Evolutionary conservation across 2,797 vertebrate species (phyloP).

Genomic region (Anisognathus igniventris): DNA sequence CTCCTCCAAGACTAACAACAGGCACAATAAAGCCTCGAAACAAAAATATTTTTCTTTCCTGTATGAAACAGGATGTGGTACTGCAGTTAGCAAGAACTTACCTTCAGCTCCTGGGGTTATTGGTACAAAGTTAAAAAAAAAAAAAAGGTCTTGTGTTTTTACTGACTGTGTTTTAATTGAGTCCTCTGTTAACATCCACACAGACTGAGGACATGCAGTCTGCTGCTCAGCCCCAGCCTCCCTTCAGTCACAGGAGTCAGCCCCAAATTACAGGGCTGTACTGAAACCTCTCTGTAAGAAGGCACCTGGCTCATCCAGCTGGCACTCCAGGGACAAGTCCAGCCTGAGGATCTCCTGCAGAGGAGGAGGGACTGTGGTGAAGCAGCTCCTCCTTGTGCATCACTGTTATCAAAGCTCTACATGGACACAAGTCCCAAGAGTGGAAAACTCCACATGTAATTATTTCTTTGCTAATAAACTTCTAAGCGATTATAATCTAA

Average conservation of each 20-base stretch:
- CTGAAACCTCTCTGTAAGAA: fast-evolving
- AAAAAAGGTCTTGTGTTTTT: neutral
- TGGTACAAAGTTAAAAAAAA: neutral
- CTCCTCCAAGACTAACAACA: neutral
- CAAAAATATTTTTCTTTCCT: neutral
- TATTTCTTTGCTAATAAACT: neutral
- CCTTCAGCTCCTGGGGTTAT: neutral
- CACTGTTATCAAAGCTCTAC: fast-evolving
- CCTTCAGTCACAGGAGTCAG: neutral
- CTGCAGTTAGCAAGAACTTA: neutral
- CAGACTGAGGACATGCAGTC: fast-evolving
- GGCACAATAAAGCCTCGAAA: neutral
- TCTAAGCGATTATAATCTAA: neutral
- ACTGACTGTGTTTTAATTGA: neutral
- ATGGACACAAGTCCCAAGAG: fast-evolving
- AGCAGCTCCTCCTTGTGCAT: neutral
- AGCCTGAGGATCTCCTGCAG: neutral
- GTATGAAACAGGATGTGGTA: neutral
- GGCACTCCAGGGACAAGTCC: neutral
- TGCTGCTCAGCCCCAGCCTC: neutral
- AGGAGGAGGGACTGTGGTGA: fast-evolving
- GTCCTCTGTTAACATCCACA: neutral
- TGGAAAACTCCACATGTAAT: neutral
- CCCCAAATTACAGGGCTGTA: fast-evolving
- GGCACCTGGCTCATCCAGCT: neutral